Conservation (phyloP, 1,140 invertebrate genomes). For the Neodiprion lecontei region DNA sequence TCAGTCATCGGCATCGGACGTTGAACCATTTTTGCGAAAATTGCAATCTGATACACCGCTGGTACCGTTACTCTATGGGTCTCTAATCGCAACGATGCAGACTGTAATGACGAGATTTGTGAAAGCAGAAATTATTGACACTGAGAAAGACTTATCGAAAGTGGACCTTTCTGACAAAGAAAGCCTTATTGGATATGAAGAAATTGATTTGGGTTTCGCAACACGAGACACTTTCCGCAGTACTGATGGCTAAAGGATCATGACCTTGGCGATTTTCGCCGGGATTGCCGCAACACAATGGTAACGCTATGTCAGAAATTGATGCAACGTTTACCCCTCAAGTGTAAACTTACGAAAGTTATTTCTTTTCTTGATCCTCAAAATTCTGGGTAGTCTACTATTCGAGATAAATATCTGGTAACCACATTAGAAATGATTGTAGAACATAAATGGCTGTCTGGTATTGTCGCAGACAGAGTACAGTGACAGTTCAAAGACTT, state of each 20-base stretch:
- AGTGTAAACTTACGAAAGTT: conserved; percentile 15
- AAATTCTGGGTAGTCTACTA: conserved; percentile 8
- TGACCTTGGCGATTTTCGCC: conserved; percentile 25
- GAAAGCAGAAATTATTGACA: conserved; percentile 17
- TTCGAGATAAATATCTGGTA: background rate
- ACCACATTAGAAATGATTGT: conserved; percentile 15
- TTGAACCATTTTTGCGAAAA: conserved; percentile 24
- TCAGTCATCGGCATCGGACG: conserved; percentile 10
- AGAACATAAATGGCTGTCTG: conserved; percentile 15
- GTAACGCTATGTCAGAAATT: conserved; percentile 20
- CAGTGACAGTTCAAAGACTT: conserved; percentile 18
- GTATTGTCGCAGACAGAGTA: conserved; percentile 14
- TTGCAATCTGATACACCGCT: conserved; percentile 24
- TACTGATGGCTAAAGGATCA: conserved; percentile 19
- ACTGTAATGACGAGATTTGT: conserved; percentile 25
- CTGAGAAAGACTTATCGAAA: conserved; percentile 15
- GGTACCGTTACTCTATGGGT: conserved; percentile 22
- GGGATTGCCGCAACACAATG: conserved; percentile 21
- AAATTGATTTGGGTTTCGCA: conserved; percentile 22
- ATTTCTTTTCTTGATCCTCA: conserved; percentile 26
- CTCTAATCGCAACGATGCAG: conserved; percentile 12
- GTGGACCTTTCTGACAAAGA: conserved; percentile 22
- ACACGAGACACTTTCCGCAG: conserved; percentile 22
- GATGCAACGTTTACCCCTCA: conserved; percentile 18
- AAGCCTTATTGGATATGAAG: conserved; percentile 16